A percentile compares a stretch with the other conserved stretches of the same genome.
Evolutionary conservation across 2,113 vertebrate species (phyloP).

Genomic region (Kryptolebias marmoratus): DNA sequence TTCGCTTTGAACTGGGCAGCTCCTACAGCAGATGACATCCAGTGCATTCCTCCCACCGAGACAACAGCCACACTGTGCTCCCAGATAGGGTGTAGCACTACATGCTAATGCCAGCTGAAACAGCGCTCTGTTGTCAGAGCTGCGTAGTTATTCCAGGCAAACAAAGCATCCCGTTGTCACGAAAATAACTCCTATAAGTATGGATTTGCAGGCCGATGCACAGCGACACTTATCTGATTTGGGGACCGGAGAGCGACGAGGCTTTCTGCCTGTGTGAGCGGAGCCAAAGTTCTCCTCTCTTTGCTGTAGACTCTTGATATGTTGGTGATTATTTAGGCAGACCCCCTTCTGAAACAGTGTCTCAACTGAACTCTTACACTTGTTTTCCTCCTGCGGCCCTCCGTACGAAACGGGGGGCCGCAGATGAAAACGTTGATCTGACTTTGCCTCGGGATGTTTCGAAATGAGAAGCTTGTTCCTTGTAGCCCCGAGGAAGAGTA

Average conservation of each 20-base stretch:
- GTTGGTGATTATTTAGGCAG: background rate
- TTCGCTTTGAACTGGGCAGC: conserved; percentile 58
- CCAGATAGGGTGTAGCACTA: conserved; percentile 85
- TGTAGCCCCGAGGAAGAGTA: too few species aligned
- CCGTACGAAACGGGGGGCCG: too few species aligned
- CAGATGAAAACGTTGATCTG: background rate
- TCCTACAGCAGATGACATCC: conserved; percentile 74
- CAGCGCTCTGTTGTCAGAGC: conserved; percentile 87
- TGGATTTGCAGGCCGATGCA: conserved; percentile 71
- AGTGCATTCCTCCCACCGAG: conserved; percentile 75
- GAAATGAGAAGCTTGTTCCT: background rate
- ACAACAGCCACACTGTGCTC: conserved; percentile 85
- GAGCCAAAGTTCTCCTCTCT: background rate
- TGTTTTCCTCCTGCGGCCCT: background rate
- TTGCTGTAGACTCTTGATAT: background rate
- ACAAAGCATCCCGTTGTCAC: conserved; percentile 82
- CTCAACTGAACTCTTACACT: background rate
- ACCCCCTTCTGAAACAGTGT: background rate
- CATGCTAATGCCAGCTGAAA: conserved; percentile 87
- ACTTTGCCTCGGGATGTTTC: background rate
- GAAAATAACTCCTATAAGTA: conserved; percentile 85
- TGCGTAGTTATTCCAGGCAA: conserved; percentile 84
- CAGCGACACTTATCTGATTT: conserved; percentile 75
- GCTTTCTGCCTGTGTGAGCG: conserved; percentile 3
- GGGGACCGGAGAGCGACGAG: conserved; percentile 21